phyloP scores from a whole-genome alignment of 2,797 vertebrate genomes.

The Anabacerthia variegaticeps region DNA sequence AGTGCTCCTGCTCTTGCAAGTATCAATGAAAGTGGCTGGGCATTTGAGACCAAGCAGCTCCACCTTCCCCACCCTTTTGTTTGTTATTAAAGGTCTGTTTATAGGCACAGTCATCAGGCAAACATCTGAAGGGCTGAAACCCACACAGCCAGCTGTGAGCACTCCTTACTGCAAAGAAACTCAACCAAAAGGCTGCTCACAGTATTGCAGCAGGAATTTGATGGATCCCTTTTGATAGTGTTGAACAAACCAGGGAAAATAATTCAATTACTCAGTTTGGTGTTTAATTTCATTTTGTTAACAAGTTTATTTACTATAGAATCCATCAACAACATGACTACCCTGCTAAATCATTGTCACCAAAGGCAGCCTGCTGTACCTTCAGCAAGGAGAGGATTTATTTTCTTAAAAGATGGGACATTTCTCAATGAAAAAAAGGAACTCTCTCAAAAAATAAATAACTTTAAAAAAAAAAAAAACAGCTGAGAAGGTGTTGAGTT shows the following conservation, averaged over 20 bases:
- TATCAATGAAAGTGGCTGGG: too few species aligned
- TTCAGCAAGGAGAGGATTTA: background rate
- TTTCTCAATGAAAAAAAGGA: background rate
- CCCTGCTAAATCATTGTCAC: background rate
- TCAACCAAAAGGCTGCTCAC: background rate
- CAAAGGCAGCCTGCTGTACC: background rate
- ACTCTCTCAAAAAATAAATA: background rate
- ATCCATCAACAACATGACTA: background rate
- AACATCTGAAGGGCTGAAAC: background rate
- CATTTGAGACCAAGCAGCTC: background rate
- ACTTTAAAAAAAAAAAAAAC: too few species aligned
- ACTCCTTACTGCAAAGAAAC: background rate
- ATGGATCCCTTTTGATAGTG: background rate
- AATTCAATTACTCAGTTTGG: background rate
- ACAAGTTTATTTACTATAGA: background rate
- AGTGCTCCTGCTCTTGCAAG: background rate
- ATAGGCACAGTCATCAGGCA: background rate
- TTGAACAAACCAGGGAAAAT: background rate
- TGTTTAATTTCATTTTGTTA: conserved; percentile 2
- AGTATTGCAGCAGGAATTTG: background rate
- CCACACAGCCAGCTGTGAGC: background rate
- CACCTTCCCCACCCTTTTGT: background rate
- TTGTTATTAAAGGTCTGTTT: background rate
- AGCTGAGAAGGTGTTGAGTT: background rate
- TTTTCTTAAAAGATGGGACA: background rate